A percentile compares a stretch with the other conserved stretches of the same genome.
Evolutionary conservation across 2,113 vertebrate genomes (phyloP).

Genomic region (Sapayoa aenigma): DNA sequence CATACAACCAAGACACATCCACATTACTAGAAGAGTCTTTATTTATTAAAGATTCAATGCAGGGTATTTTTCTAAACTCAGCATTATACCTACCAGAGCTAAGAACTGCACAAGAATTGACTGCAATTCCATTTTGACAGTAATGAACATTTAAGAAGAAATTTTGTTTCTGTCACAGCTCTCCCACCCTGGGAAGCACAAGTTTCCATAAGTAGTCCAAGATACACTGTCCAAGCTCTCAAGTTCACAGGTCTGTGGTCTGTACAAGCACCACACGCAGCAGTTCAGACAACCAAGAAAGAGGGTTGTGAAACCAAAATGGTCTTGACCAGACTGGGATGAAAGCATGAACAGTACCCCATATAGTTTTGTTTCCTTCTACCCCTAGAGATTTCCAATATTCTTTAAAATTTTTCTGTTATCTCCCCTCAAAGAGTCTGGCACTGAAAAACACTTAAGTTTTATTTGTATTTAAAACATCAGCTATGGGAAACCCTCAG

Average conservation of each 20-base stretch:
- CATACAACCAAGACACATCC: fast-evolving
- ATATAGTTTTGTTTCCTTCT: background rate
- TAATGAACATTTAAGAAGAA: background rate
- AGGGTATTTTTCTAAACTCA: background rate
- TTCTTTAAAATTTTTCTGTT: background rate
- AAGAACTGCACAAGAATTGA: background rate
- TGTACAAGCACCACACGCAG: background rate
- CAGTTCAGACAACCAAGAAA: background rate
- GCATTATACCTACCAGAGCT: background rate
- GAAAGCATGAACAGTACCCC: background rate
- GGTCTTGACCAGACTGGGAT: background rate
- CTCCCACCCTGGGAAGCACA: background rate
- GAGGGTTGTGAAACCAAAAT: background rate
- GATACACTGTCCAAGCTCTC: background rate
- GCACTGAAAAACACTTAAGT: background rate
- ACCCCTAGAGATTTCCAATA: background rate
- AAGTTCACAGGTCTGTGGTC: background rate
- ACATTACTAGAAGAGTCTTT: background rate
- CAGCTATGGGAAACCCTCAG: background rate
- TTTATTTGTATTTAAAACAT: background rate
- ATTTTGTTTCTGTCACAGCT: background rate
- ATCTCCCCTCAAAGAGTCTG: background rate
- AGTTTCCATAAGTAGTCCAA: background rate
- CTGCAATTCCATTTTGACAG: background rate
- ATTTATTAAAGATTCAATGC: background rate